These are phyloP conservation scores for Rhysida immarginata DNA, from an alignment of 1,140 invertebrate species.

Conservation along the genomic window DNA sequence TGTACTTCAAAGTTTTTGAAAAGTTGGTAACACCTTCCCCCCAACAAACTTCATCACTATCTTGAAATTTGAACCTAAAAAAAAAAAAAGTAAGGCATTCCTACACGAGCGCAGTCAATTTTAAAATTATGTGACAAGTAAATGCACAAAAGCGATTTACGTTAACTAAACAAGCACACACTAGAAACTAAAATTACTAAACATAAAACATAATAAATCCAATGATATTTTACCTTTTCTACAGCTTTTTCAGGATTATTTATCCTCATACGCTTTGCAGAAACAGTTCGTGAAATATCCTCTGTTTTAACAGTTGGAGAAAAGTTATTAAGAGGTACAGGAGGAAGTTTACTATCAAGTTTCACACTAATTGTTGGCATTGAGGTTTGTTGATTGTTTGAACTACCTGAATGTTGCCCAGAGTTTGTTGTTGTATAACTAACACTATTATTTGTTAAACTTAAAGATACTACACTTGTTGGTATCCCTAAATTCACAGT, in stretches of 20 bases:
- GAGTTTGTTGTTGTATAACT: background rate
- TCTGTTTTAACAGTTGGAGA: slow-evolving; percentile 5
- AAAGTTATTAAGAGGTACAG: slow-evolving; percentile 1
- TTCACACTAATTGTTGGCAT: slow-evolving; percentile 24
- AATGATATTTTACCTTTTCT: slow-evolving; percentile 8
- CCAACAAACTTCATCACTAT: too few relatives aligned
- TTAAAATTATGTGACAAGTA: too few relatives aligned
- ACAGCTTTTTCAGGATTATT: slow-evolving; percentile 1
- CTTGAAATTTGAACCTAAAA: too few relatives aligned
- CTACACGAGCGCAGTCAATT: too few relatives aligned
- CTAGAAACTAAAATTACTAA: too few relatives aligned
- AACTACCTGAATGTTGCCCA: background rate
- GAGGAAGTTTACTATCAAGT: slow-evolving; percentile 5
- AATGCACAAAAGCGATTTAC: too few relatives aligned
- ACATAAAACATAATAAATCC: too few relatives aligned
- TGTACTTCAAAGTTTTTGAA: too few relatives aligned
- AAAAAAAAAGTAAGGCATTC: too few relatives aligned
- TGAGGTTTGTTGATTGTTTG: slow-evolving; percentile 14
- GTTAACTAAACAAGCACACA: too few relatives aligned
- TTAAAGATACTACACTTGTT: slow-evolving; percentile 3
- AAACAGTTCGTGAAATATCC: background rate
- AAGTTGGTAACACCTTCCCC: too few relatives aligned
- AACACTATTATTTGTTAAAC: background rate
- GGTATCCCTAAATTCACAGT: slow-evolving; percentile 5
- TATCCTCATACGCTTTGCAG: slow-evolving; percentile 7